Percentiles rank a stretch among this genome's conserved stretches.
Evolutionary conservation across 2,888 invertebrate species (phyloP).

Genomic region (Caenorhabditis sinica): DNA sequence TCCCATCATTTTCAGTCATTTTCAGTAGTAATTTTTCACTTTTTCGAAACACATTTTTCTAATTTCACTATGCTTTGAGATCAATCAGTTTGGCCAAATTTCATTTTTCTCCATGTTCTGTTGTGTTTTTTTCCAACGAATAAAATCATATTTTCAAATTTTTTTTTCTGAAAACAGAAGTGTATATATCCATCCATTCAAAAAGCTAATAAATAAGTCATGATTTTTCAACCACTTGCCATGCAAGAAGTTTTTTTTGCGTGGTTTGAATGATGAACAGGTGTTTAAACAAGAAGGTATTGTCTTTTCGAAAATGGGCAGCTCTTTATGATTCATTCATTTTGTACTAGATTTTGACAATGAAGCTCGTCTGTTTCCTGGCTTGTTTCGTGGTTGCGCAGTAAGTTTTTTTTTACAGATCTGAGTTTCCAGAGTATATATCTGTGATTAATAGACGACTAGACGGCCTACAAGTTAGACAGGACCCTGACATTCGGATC

Average conservation of each 20-base stretch:
- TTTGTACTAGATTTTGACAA: conserved; percentile 9
- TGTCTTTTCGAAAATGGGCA: conserved; percentile 18
- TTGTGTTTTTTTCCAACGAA: no score
- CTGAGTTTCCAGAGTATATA: no score
- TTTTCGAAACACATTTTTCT: background rate
- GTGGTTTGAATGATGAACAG: conserved; percentile 29
- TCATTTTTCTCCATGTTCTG: background rate
- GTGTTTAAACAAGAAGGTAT: conserved; percentile 38
- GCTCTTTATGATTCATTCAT: conserved; percentile 24
- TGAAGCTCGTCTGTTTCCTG: conserved; percentile 27
- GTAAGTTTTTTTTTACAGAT: conserved; percentile 11
- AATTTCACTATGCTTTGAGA: no score
- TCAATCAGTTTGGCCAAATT: conserved; percentile 19
- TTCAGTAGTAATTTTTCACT: background rate
- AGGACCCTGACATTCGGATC: no score
- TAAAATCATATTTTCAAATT: conserved; percentile 9
- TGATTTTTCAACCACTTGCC: conserved; percentile 45
- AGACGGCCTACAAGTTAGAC: no score
- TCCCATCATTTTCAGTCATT: background rate
- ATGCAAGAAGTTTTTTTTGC: conserved; percentile 38
- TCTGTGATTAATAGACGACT: background rate
- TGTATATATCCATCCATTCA: background rate
- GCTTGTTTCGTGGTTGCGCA: conserved; percentile 22
- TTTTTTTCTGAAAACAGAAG: conserved; percentile 5
- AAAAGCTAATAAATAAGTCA: conserved; percentile 36